A percentile compares a stretch with the other conserved stretches of the same genome.
Evolutionary conservation across 1,140 invertebrate genomes (phyloP).

Genomic region (Dendroctonus valens): DNA sequence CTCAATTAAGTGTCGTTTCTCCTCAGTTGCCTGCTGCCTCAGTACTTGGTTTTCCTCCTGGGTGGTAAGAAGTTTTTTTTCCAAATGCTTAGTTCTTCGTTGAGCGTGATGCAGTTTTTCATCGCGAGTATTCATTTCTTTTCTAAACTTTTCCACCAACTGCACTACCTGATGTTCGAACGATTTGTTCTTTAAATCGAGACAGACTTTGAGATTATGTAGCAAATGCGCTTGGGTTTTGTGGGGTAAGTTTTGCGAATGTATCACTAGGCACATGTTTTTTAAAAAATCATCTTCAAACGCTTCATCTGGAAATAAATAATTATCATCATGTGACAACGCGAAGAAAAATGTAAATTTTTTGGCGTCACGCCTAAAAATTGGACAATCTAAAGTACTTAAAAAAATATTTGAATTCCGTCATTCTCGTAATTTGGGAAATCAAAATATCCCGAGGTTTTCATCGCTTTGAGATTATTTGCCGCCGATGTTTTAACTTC

Average conservation of each 20-base stretch:
- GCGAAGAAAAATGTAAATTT: too few relatives aligned
- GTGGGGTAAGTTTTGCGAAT: constrained; percentile 5
- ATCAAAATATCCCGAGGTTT: too few relatives aligned
- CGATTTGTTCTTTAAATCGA: constrained; percentile 19
- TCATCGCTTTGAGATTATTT: too few relatives aligned
- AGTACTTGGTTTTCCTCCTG: constrained; percentile 19
- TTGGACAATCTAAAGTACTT: too few relatives aligned
- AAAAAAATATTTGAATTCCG: too few relatives aligned
- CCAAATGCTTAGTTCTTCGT: constrained; percentile 20
- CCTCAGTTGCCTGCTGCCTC: not conserved
- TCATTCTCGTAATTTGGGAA: too few relatives aligned
- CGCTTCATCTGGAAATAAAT: constrained; percentile 12
- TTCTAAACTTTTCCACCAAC: constrained; percentile 28
- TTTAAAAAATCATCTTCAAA: constrained; percentile 22
- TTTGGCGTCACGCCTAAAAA: too few relatives aligned
- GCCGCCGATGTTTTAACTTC: too few relatives aligned
- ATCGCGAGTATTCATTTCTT: constrained; percentile 13
- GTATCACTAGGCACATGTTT: constrained; percentile 9
- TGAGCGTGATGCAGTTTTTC: constrained; percentile 13
- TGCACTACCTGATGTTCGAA: constrained; percentile 21
- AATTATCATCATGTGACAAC: too few relatives aligned
- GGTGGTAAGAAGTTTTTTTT: constrained; percentile 21
- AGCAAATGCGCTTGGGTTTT: constrained; percentile 11
- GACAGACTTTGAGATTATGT: constrained; percentile 18
- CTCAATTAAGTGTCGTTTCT: too few relatives aligned